Conservation (phyloP, 2,113 vertebrate genomes). For the Platycercus adscitus region DNA sequence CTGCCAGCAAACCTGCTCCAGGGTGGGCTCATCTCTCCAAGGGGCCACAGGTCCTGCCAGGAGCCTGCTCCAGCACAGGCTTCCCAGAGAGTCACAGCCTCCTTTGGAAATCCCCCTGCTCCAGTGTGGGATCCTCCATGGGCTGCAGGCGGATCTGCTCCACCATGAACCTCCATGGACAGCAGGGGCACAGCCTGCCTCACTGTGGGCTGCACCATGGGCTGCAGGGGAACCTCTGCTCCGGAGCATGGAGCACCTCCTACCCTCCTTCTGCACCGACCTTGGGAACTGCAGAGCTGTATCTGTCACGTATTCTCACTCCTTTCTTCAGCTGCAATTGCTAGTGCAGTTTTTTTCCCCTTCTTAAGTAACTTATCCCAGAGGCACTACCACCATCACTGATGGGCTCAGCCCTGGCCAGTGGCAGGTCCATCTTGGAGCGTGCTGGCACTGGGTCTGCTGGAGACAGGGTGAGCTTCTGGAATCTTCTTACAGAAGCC, state of each 20-base stretch:
- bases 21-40: not conserved
- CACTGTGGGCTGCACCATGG: not conserved
- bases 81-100: not conserved
- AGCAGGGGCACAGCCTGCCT: not conserved
- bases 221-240: not conserved
- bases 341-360: not conserved
- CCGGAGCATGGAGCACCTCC: not conserved
- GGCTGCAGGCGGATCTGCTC: not conserved
- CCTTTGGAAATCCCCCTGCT: not conserved
- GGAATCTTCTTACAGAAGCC: not conserved
- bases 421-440: not conserved
- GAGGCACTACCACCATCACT: accelerated
- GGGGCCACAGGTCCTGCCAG: not conserved
- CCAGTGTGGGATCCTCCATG: not conserved
- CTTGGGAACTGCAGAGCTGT: not conserved
- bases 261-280: not conserved
- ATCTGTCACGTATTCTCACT: not conserved
- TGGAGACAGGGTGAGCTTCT: not conserved
- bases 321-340: not conserved
- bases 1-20: not conserved
- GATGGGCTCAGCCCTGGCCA: not conserved
- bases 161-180: not conserved
- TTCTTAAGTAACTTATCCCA: not conserved
- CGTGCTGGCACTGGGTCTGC: not conserved
- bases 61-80: not conserved